Base-by-base conservation (phyloP, 2,888 invertebrate species). In the Emesis russula region DNA sequence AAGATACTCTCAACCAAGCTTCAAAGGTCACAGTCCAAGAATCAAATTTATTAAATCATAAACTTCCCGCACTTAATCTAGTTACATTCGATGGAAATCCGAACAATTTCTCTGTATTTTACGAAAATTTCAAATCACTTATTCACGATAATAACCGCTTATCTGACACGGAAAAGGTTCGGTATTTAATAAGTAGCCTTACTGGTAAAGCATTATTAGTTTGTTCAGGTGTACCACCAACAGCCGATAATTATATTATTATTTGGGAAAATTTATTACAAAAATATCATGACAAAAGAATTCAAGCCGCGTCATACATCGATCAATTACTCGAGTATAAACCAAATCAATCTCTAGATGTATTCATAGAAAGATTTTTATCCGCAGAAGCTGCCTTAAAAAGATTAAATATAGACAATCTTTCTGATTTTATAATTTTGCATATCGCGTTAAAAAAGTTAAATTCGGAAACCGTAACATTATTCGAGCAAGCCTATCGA, bases 241-340 rank as follows among this genome's bases (percentile, higher is more conserved):
- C 76, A 31, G 87, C 78, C 2, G 84, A 79, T 76, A 91, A 91
- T 79, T 91, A 91, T 44, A 25, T 38, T 0, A 18, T 84, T 6
- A 76, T 91, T 7, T 85, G 71, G 5, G n/a, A 91, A 13, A 58
- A 83, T 9, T 41, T 91, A 15, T 48, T 81, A 0, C 81, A 83
- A 41, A 91, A 84, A 83, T 91, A 89, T 68, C 80, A 91, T 6
- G 88, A 89, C 63, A 89, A 83, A 71, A 48, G 87, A 5, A n/a
- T 63, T n/a, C 41, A 86, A 13, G 85, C 83, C n/a, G 63, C 86
- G 1, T 33, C 78, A 11, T 91, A 88, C 41, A 70, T 88, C 38
- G 84, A 91, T 81, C 83, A 83, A 18, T 63, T 90, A 36, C 58
- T 86, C 11, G 53, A 83, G 18, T 63, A 85, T 58, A 74, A 82